phyloP scores from a whole-genome alignment of 2,113 vertebrate genomes.

The Microtus ochrogaster region DNA sequence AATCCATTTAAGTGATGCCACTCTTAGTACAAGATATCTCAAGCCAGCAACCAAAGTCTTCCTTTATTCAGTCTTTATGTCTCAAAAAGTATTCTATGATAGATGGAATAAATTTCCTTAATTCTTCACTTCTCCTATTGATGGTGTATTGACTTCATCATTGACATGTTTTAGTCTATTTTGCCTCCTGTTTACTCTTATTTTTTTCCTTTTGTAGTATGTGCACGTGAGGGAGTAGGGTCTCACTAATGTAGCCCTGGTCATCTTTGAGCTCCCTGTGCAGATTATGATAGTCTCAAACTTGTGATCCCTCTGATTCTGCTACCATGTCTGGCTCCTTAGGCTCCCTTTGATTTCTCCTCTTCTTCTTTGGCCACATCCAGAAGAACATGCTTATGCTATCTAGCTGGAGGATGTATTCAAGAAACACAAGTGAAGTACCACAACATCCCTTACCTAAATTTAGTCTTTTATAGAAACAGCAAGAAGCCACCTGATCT shows the following conservation, averaged over 20 bases:
- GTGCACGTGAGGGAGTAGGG: background rate
- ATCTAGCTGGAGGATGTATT: background rate
- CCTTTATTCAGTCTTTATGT: conserved; percentile 31
- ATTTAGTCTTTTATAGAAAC: background rate
- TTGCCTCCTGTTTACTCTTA: conserved; percentile 36
- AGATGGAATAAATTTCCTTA: background rate
- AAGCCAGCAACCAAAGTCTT: background rate
- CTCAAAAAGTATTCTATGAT: background rate
- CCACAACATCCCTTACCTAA: background rate
- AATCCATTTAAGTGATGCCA: conserved; percentile 8
- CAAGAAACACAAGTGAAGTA: background rate
- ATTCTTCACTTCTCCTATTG: background rate
- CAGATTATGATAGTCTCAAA: background rate
- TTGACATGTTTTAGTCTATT: background rate
- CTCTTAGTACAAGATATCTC: background rate
- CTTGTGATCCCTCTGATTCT: background rate
- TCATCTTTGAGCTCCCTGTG: background rate
- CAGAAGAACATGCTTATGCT: background rate
- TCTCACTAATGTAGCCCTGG: background rate
- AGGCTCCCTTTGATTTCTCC: background rate
- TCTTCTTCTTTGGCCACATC: background rate
- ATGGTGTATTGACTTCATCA: background rate
- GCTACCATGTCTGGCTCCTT: background rate
- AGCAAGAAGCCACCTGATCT: conserved; percentile 17
- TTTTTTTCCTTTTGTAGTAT: background rate